Evolutionary conservation across 2,888 invertebrate species (phyloP).

Genomic region (Synanthedon andrenaeformis): DNA sequence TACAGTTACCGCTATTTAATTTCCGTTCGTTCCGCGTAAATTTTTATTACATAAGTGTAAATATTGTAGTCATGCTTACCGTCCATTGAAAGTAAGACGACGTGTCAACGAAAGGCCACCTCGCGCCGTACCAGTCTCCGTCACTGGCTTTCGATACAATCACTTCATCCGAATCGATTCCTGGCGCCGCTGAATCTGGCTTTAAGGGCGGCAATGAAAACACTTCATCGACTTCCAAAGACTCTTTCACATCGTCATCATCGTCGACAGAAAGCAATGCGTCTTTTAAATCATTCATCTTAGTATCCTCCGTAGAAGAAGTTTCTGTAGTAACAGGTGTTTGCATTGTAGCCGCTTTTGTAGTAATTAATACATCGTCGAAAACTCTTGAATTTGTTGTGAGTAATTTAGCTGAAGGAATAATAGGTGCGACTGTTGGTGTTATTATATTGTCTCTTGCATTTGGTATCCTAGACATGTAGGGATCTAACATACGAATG

Average conservation of each 20-base stretch:
- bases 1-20: too few relatives aligned
- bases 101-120: constrained; percentile 75
- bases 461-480: constrained; percentile 50
- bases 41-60: neutral
- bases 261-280: constrained; percentile 55
- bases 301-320: constrained; percentile 30
- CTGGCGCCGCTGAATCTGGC: constrained; percentile 33
- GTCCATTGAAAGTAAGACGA: constrained; percentile 77
- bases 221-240: constrained; percentile 58
- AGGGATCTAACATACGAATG: constrained; percentile 35
- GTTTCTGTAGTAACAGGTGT: constrained; percentile 29
- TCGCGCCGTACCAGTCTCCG: constrained; percentile 71
- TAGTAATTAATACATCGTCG: constrained; percentile 50
- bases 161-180: constrained; percentile 50
- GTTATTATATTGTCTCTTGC: constrained; percentile 48
- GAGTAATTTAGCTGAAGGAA: constrained; percentile 35
- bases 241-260: constrained; percentile 60
- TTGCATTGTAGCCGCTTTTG: constrained; percentile 35
- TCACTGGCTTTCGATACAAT: constrained; percentile 49
- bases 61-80: constrained; percentile 46
- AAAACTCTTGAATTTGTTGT: constrained; percentile 35
- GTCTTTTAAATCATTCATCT: constrained; percentile 53
- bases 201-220: constrained; percentile 56
- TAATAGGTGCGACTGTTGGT: constrained; percentile 41
- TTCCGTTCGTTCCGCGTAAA: too few relatives aligned